A percentile compares a stretch with the other conserved stretches of the same genome.
phyloP scores from a whole-genome alignment of 35 echinoderm and acorn worm genomes.

The Diadema setosum region DNA sequence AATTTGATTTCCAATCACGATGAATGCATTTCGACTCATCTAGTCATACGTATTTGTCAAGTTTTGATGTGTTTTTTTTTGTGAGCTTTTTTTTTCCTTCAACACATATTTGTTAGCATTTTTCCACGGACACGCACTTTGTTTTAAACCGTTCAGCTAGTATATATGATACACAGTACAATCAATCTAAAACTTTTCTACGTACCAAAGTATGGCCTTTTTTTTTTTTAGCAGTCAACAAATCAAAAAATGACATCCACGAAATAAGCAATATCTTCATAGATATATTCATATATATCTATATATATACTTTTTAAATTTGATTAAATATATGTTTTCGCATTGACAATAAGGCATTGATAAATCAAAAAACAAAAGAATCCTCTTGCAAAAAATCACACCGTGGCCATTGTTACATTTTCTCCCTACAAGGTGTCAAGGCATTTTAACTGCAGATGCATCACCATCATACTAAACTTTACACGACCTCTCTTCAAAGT shows the following conservation, averaged over 20 bases:
- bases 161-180: slow-evolving; percentile 23
- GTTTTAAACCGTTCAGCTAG: not conserved
- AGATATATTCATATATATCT: not conserved
- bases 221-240: not conserved
- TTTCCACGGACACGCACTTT: slow-evolving; percentile 20
- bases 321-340: not conserved
- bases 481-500: too few relatives aligned
- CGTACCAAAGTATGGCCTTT: not conserved
- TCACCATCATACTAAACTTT: too few relatives aligned
- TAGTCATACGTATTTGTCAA: not conserved
- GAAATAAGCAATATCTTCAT: slow-evolving; percentile 1
- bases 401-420: too few relatives aligned
- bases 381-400: too few relatives aligned
- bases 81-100: not conserved
- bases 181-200: slow-evolving; percentile 4
- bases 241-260: not conserved
- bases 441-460: too few relatives aligned
- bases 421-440: too few relatives aligned
- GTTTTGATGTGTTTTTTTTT: not conserved
- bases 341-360: not conserved
- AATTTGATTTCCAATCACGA: not conserved
- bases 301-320: slow-evolving; percentile 8
- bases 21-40: not conserved
- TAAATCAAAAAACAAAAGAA: not conserved
- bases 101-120: slow-evolving; percentile 1